A percentile compares a stretch with the other conserved stretches of the same genome.
Conservation (phyloP, 2,888 invertebrate species). For the Digitonthophagus gazella region DNA sequence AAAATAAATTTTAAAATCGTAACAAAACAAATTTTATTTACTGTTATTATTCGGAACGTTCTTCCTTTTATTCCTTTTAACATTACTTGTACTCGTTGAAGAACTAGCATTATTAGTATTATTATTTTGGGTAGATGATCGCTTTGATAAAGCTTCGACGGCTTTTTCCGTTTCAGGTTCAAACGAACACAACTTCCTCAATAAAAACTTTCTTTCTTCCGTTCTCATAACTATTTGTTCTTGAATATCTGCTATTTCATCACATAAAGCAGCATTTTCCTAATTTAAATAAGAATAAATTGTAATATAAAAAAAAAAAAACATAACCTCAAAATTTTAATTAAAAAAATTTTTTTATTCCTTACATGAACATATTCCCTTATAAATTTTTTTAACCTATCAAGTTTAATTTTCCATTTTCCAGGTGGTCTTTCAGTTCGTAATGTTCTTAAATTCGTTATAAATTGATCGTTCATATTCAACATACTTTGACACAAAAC, state of each 20-base stretch:
- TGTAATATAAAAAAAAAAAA: neutral
- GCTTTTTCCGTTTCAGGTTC: constrained; percentile 53
- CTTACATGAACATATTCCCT: constrained; percentile 68
- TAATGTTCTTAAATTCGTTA: neutral
- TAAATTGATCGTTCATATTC: constrained; percentile 12
- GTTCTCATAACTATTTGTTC: constrained; percentile 76
- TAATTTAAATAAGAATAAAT: constrained; percentile 41
- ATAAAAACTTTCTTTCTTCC: constrained; percentile 78
- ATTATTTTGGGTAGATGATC: constrained; percentile 33
- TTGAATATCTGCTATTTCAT: constrained; percentile 83
- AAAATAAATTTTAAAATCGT: too few species aligned
- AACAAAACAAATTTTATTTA: too few species aligned
- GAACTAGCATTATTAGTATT: constrained; percentile 12
- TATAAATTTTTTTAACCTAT: constrained; percentile 61
- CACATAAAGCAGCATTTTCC: constrained; percentile 85
- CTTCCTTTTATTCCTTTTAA: constrained; percentile 41
- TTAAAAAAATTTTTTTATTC: too few species aligned
- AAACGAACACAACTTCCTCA: constrained; percentile 72
- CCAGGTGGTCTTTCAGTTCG: constrained; percentile 34
- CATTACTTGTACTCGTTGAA: constrained; percentile 22
- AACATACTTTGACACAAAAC: neutral
- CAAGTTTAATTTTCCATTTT: constrained; percentile 64
- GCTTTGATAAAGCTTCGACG: constrained; percentile 47
- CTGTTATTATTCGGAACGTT: constrained; percentile 22
- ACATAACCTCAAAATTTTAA: neutral